Conservation (phyloP, 2,113 vertebrate species). For the Apteryx mantelli region DNA sequence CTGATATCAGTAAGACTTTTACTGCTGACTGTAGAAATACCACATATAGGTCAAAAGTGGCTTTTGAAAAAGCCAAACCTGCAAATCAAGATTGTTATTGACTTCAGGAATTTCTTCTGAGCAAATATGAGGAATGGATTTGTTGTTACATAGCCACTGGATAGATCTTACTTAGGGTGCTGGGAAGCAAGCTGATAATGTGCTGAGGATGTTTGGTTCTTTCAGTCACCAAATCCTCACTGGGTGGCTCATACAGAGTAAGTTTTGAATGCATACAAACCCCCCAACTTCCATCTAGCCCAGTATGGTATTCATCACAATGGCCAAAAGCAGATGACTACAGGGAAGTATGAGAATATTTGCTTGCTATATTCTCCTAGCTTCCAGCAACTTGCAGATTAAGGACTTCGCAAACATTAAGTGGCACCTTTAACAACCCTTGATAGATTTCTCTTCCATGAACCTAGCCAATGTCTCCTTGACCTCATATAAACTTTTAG, state of each 20-base stretch:
- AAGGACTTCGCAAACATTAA: neutral
- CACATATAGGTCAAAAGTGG: accelerated
- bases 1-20: neutral
- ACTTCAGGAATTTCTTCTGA: neutral
- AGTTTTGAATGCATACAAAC: neutral
- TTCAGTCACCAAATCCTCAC: neutral
- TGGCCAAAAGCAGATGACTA: neutral
- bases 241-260: neutral
- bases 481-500: neutral
- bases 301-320: neutral
- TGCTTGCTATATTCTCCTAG: neutral
- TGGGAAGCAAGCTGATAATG: neutral
- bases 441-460: neutral
- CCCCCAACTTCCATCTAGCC: neutral
- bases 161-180: neutral
- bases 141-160: neutral
- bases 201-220: neutral
- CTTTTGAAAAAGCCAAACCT: neutral
- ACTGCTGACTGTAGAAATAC: neutral
- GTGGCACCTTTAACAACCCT: neutral
- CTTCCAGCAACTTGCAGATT: neutral
- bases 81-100: neutral
- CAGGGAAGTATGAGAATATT: neutral
- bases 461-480: neutral
- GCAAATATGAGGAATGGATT: neutral